phyloP scores from a whole-genome alignment of 2,797 vertebrate species.

The Spinus olivaceus region DNA sequence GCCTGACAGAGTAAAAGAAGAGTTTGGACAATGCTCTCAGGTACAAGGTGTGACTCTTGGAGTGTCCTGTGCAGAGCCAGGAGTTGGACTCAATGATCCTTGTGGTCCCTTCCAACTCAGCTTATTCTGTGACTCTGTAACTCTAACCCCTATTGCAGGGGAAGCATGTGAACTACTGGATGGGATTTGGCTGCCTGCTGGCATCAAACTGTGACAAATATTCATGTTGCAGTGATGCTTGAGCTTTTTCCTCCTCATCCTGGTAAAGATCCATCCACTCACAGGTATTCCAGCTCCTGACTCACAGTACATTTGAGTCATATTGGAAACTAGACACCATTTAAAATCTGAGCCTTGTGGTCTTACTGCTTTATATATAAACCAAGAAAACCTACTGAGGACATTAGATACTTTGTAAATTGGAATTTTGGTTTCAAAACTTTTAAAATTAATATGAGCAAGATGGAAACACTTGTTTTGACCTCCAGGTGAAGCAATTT shows the following conservation, averaged over 20 bases:
- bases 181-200: background rate
- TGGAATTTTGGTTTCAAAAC: background rate
- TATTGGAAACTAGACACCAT: background rate
- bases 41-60: too few species aligned
- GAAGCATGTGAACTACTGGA: background rate
- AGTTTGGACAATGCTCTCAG: background rate
- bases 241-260: background rate
- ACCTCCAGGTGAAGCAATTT: background rate
- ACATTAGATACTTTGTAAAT: background rate
- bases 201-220: background rate
- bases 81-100: background rate
- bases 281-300: background rate
- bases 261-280: background rate
- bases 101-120: background rate
- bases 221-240: background rate
- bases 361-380: background rate
- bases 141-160: rapidly evolving
- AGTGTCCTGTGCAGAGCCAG: background rate
- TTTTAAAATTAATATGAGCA: background rate
- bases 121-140: background rate
- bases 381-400: background rate
- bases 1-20: background rate
- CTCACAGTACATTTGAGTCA: background rate
- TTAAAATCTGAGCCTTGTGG: background rate
- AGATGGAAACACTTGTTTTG: background rate